A percentile compares a stretch with the other conserved stretches of the same genome.
Conservation (phyloP, 2,888 invertebrate species). For the Ennomos fuscantarius region DNA sequence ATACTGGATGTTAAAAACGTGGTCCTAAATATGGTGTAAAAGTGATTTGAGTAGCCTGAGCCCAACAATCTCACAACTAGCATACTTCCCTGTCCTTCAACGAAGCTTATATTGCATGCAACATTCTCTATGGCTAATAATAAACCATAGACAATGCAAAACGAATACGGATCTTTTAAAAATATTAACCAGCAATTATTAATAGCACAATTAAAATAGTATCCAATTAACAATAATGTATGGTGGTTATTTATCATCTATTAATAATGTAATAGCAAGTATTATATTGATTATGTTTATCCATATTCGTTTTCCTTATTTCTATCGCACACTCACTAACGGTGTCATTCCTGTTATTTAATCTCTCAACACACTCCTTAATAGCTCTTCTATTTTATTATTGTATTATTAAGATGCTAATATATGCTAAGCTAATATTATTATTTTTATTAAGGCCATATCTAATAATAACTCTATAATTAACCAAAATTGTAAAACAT, state of each 20-base stretch:
- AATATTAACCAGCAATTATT: neutral
- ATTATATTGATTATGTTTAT: constrained; percentile 31
- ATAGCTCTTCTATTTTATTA: constrained; percentile 28
- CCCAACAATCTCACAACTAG: constrained; percentile 54
- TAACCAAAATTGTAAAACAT: neutral
- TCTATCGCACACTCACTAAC: constrained; percentile 76
- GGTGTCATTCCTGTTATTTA: constrained; percentile 72
- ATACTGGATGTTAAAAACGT: constrained; percentile 38
- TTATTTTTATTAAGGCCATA: neutral
- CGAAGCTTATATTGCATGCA: constrained; percentile 76
- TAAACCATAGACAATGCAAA: constrained; percentile 54
- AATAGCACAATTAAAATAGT: neutral
- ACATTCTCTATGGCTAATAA: constrained; percentile 49
- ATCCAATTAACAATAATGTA: no score
- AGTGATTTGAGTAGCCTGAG: constrained; percentile 46
- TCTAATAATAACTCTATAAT: no score
- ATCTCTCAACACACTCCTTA: constrained; percentile 38
- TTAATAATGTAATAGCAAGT: constrained; percentile 1
- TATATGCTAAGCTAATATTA: neutral
- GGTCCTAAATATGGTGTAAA: constrained; percentile 54
- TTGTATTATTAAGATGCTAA: neutral
- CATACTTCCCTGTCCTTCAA: constrained; percentile 79
- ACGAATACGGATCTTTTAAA: constrained; percentile 47
- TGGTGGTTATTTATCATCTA: neutral
- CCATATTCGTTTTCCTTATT: constrained; percentile 55